phyloP scores from a whole-genome alignment of 2,113 vertebrate species.

The Tupaia chinensis region DNA sequence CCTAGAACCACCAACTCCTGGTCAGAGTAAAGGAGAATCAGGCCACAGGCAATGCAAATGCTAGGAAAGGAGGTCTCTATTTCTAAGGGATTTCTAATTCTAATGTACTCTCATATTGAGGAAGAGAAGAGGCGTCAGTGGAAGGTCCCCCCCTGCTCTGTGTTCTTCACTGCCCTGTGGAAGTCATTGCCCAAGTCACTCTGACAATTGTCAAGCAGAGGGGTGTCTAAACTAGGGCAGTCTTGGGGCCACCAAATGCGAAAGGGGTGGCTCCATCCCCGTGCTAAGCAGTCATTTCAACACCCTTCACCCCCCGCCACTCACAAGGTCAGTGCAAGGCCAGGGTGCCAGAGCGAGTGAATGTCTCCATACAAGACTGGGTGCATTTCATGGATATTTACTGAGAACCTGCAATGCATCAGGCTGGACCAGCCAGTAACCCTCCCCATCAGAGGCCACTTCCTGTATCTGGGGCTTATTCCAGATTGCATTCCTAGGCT shows the following conservation, averaged over 20 bases:
- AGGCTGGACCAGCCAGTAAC: background rate
- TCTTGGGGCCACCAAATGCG: constrained; percentile 70
- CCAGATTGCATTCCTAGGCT: background rate
- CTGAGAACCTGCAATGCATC: background rate
- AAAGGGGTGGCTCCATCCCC: constrained; percentile 41
- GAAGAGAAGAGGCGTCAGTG: background rate
- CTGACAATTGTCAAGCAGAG: background rate
- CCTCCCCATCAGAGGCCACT: background rate
- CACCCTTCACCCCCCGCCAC: constrained; percentile 74
- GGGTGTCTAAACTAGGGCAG: constrained; percentile 54
- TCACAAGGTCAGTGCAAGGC: constrained; percentile 71
- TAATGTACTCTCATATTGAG: background rate
- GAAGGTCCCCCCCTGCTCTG: background rate
- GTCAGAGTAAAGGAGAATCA: background rate
- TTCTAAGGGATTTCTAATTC: background rate
- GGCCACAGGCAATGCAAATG: background rate
- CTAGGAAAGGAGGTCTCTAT: background rate
- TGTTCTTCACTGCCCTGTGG: background rate
- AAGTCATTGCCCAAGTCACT: background rate
- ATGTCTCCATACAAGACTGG: background rate
- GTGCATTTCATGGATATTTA: background rate
- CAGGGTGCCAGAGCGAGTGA: background rate
- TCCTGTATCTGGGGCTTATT: background rate
- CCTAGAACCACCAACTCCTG: background rate
- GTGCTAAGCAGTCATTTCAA: constrained; percentile 67